Evolutionary conservation across 2,888 invertebrate genomes (phyloP), one percentile per base, ranked within the genome.

Genomic region (Agonopterix subpropinquella): DNA sequence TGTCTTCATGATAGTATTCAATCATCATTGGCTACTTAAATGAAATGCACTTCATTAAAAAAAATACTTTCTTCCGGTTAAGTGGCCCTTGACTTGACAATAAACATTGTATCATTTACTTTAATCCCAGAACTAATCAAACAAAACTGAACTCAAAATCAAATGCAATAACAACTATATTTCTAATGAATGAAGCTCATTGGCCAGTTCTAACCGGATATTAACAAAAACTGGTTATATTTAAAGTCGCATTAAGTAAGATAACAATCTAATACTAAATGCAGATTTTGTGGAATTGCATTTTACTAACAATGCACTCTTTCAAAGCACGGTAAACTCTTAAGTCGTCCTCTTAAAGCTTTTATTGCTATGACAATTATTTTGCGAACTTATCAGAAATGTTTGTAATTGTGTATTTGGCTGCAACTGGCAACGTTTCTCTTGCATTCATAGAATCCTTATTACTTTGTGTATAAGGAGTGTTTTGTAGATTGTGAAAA

Each of bases 261-360:
- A 87, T 87, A 82, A 79, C 73, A 70, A 85, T 86, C 83, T 80
- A 76, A 80, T 79, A 67, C 70, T 65, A 69, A 77, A 77, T 77
- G 76, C 73, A 77, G 78, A 80, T 80, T 18, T 73, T 73, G 67
- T 59, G 64, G 67, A 65, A 72, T 72, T 67, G 69, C 67, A 70
- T 67, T 72, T 68, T 65, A 62, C 65, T 60, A 55, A 63, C 62
- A 62, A 56, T 9, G 39, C 39, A 39, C 39, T 39, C 10, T 39
- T n/a, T 39, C 7, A 39, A n/a, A 4, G 39, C 1, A 1, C 1
- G 1, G 9, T 39, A 5, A 28, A 5, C 28, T n/a, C 39, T 39
- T 39, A 39, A 10, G 9, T 39, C 39, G 10, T 39, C n/a, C 3
- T 3, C 1, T n/a, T 9, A n/a, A 39, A 39, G 39, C n/a, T 39